Conservation (phyloP, 1,140 invertebrate genomes). For the Sycophaga agraensis region DNA sequence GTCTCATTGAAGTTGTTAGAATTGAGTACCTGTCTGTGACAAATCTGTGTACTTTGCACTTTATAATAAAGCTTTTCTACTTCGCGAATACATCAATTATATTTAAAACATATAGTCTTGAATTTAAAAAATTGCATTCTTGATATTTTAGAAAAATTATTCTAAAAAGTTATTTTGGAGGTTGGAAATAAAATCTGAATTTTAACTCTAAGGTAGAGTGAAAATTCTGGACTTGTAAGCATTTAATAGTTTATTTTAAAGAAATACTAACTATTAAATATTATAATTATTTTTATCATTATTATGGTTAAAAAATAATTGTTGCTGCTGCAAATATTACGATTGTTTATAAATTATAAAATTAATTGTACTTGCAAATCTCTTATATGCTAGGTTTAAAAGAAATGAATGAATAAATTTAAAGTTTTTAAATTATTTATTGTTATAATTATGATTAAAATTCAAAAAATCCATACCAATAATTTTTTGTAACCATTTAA, state of each 20-base stretch:
- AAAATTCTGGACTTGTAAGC: too few species aligned
- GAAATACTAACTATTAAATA: background rate
- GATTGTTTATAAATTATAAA: too few species aligned
- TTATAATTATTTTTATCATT: too few species aligned
- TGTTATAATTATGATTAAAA: too few species aligned
- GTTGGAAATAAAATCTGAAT: background rate
- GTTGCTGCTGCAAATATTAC: background rate
- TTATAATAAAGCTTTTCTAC: constrained; percentile 24
- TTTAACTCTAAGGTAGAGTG: background rate
- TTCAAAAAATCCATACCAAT: too few species aligned
- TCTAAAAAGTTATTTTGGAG: too few species aligned
- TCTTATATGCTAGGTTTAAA: too few species aligned
- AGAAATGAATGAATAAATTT: too few species aligned
- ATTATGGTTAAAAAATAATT: too few species aligned
- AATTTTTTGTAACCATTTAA: constrained; percentile 44
- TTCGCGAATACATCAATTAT: constrained; percentile 14
- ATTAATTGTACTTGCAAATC: too few species aligned
- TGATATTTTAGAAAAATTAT: background rate
- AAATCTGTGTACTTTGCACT: constrained; percentile 17
- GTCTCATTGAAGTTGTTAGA: constrained; percentile 13
- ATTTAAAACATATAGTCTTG: background rate
- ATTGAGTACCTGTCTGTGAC: constrained; percentile 19
- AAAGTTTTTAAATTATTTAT: too few species aligned
- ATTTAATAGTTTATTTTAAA: too few species aligned
- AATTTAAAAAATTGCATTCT: background rate